phyloP scores from a whole-genome alignment of 2,113 vertebrate species.

The Notiomystis cincta region DNA sequence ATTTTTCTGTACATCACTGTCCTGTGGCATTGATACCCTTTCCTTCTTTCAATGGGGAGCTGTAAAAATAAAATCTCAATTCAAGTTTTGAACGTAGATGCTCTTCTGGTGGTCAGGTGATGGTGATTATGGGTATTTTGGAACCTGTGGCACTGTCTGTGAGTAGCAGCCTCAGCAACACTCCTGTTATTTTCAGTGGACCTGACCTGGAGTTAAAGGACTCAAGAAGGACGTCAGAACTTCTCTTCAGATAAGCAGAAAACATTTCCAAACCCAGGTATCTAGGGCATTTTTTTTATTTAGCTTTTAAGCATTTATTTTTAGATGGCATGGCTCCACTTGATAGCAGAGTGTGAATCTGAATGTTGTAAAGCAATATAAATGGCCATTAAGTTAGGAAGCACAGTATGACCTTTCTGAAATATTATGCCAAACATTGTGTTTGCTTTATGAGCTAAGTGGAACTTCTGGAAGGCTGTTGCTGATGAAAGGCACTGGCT shows the following conservation, averaged over 20 bases:
- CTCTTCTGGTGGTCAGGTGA: not conserved
- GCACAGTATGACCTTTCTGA: constrained; percentile 48
- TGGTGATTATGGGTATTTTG: not conserved
- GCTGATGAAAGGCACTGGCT: constrained; percentile 41
- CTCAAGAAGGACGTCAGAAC: not conserved
- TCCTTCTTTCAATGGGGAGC: not conserved
- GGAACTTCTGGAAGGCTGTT: constrained; percentile 44
- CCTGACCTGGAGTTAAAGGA: not conserved
- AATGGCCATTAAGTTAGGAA: constrained; percentile 53
- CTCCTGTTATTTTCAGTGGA: not conserved
- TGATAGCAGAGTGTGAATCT: constrained; percentile 40
- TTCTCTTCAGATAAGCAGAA: constrained; percentile 15
- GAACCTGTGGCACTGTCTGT: not conserved
- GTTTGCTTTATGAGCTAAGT: constrained; percentile 53
- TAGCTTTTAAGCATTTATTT: constrained; percentile 53
- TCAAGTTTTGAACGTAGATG: not conserved
- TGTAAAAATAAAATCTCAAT: not conserved
- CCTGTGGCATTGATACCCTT: not conserved
- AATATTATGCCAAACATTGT: constrained; percentile 42
- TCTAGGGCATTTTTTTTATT: constrained; percentile 7
- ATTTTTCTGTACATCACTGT: not conserved
- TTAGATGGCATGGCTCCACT: constrained; percentile 27
- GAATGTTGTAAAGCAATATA: constrained; percentile 56
- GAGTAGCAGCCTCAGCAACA: not conserved
- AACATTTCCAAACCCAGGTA: constrained; percentile 11